These are phyloP conservation scores for Herpailurus yagouaroundi DNA, from an alignment of 2,113 vertebrate species.

Conservation along the genomic window DNA sequence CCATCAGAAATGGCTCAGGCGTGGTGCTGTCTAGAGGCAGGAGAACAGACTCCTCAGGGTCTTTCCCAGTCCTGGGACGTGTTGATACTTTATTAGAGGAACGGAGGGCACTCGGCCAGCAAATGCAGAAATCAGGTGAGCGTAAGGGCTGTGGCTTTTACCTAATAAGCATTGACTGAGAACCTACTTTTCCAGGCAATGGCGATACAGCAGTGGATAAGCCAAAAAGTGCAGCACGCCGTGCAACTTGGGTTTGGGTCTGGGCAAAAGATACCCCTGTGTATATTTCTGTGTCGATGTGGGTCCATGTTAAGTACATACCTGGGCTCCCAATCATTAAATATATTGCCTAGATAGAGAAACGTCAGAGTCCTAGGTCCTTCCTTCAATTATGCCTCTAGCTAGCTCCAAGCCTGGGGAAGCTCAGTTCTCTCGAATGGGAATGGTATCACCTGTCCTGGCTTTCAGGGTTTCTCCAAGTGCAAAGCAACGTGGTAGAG, in stretches of 20 bases:
- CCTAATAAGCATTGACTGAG: neutral
- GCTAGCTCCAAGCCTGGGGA: neutral
- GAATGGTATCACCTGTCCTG: neutral
- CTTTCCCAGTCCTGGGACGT: neutral
- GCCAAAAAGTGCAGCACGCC: neutral
- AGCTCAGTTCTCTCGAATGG: neutral
- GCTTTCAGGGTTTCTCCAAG: neutral
- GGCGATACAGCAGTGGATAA: neutral
- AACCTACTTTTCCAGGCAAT: neutral
- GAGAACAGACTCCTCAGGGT: neutral
- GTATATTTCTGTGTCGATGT: too few relatives aligned
- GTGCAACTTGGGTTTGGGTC: neutral
- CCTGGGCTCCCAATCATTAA: neutral
- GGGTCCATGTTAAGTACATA: too few relatives aligned
- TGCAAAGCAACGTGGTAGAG: neutral
- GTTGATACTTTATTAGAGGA: neutral
- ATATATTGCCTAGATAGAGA: neutral
- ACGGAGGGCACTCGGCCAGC: too few relatives aligned
- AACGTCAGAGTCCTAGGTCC: neutral
- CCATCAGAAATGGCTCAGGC: neutral
- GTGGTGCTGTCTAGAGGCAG: too few relatives aligned
- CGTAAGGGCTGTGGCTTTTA: neutral
- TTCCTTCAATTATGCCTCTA: neutral
- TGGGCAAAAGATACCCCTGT: neutral
- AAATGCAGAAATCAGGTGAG: neutral